Evolutionary conservation across 2,797 vertebrate species (phyloP).

Genomic region (Ciconia nigra): DNA sequence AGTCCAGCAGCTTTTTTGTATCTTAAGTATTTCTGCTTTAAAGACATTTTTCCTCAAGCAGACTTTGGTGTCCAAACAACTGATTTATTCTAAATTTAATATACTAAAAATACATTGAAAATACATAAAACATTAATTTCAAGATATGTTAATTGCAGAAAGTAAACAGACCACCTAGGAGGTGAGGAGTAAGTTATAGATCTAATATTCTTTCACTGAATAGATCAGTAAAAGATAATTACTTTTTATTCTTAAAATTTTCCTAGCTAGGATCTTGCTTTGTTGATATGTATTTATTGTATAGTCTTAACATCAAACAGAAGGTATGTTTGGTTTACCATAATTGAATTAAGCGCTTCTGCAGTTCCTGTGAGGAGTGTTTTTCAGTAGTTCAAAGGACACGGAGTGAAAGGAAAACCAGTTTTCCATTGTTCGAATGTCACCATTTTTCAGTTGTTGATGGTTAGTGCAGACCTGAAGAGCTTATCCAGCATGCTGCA

Average conservation of each 20-base stretch:
- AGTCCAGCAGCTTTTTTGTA: neutral
- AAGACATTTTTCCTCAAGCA: neutral
- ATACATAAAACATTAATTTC: neutral
- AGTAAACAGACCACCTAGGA: neutral
- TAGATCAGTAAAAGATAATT: neutral
- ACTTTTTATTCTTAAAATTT: neutral
- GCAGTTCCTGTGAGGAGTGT: neutral
- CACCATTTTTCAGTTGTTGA: neutral
- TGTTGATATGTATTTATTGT: neutral
- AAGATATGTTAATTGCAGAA: neutral
- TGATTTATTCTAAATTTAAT: neutral
- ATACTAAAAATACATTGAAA: neutral
- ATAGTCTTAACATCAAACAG: neutral
- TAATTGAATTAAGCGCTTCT: neutral
- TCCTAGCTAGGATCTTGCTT: neutral
- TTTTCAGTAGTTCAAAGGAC: neutral
- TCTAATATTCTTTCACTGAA: neutral
- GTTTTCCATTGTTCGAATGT: neutral
- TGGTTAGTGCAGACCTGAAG: neutral
- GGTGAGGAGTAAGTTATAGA: neutral
- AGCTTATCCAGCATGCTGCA: neutral
- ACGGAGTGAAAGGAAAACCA: neutral
- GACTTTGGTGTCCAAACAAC: neutral
- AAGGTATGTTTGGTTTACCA: neutral
- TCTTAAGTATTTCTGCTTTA: neutral